phyloP scores from a whole-genome alignment of 2,888 invertebrate genomes.

The Nomada lathburiana region DNA sequence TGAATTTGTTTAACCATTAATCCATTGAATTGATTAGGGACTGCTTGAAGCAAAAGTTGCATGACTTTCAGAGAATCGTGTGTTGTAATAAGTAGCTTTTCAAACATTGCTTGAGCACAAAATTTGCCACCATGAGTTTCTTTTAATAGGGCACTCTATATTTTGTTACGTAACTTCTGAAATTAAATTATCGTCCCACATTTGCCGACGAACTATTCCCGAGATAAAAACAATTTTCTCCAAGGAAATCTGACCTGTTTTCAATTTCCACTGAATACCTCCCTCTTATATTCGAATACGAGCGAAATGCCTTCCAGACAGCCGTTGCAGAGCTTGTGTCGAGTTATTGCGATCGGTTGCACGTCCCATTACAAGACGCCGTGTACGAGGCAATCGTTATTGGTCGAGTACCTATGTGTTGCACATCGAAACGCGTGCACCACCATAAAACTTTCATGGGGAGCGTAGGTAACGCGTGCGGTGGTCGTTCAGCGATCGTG shows the following conservation, averaged over 20 bases:
- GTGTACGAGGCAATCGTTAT: slow-evolving; percentile 50
- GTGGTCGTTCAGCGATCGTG: slow-evolving; percentile 22
- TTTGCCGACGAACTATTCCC: background rate
- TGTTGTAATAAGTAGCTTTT: too few species aligned
- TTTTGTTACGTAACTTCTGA: background rate
- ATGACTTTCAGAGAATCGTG: too few species aligned
- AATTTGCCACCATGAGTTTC: too few species aligned
- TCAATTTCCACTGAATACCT: slow-evolving; percentile 7
- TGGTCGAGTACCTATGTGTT: slow-evolving; percentile 30
- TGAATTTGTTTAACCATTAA: background rate
- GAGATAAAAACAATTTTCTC: background rate
- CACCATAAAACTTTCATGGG: slow-evolving; percentile 53
- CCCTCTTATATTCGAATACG: slow-evolving; percentile 35
- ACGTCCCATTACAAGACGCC: slow-evolving; percentile 42
- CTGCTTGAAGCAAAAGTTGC: too few species aligned
- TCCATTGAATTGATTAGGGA: background rate
- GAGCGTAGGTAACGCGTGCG: slow-evolving; percentile 9
- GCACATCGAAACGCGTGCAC: slow-evolving; percentile 21
- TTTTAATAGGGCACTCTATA: too few species aligned
- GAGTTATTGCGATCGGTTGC: slow-evolving; percentile 43
- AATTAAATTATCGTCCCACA: background rate
- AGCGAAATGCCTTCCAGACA: slow-evolving; percentile 22
- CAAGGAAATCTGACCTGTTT: background rate
- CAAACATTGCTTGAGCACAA: too few species aligned
- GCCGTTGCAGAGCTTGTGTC: slow-evolving; percentile 19